A percentile compares a stretch with the other conserved stretches of the same genome.
Conservation (phyloP, 2,888 invertebrate genomes). For the Brachypterus glaber region DNA sequence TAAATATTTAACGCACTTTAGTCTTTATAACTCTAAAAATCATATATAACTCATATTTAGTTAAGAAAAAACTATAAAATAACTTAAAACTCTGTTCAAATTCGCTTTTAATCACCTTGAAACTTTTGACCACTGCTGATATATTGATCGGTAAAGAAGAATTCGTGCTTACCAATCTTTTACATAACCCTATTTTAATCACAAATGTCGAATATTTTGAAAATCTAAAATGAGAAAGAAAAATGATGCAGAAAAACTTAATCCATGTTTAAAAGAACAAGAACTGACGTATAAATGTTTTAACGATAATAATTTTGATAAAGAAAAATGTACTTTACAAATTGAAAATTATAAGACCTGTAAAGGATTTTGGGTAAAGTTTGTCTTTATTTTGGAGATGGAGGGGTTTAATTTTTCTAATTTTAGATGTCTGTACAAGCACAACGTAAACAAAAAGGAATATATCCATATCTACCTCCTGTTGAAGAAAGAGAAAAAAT, state of each 20-base stretch:
- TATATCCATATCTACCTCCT: conserved; percentile 58
- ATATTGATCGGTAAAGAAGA: too few species aligned
- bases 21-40: too few species aligned
- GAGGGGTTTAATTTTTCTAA: conserved; percentile 13
- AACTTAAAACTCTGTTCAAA: too few species aligned
- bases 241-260: conserved; percentile 31
- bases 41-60: too few species aligned
- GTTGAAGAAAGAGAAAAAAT: conserved; percentile 59
- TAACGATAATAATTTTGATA: conserved; percentile 56
- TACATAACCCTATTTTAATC: too few species aligned
- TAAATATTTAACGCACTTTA: too few species aligned
- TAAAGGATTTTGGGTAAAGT: conserved; percentile 70
- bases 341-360: conserved; percentile 73
- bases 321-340: conserved; percentile 53
- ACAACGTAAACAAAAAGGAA: conserved; percentile 53
- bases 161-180: too few species aligned
- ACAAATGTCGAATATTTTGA: too few species aligned
- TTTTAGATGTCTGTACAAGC: conserved; percentile 50
- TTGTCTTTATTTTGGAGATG: conserved; percentile 19
- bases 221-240: conserved; percentile 24
- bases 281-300: conserved; percentile 62
- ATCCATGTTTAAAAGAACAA: conserved; percentile 60
- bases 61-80: too few species aligned
- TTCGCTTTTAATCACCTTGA: too few species aligned
- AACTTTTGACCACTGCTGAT: too few species aligned